A percentile compares a stretch with the other conserved stretches of the same genome.
phyloP scores from a whole-genome alignment of 2,888 invertebrate species.

The Leptodirus hochenwartii region DNA sequence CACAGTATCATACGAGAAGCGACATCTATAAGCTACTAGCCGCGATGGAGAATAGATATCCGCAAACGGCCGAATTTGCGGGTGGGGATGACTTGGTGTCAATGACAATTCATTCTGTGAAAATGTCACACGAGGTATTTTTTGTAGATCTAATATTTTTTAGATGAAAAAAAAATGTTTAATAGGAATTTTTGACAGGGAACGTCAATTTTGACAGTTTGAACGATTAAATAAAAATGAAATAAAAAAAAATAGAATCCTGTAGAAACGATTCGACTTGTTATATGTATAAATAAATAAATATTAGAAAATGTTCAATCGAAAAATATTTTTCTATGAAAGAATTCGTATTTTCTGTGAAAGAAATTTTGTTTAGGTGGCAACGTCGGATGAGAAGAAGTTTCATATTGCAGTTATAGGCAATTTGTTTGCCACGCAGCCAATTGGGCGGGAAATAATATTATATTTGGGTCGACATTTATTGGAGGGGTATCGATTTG shows the following conservation, averaged over 20 bases:
- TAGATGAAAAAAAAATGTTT: no score
- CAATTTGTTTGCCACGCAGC: slow-evolving; percentile 64
- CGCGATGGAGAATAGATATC: slow-evolving; percentile 48
- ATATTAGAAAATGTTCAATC: no score
- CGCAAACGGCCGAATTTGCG: slow-evolving; percentile 48
- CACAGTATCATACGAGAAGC: slow-evolving; percentile 42
- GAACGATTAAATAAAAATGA: no score
- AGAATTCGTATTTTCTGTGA: no score
- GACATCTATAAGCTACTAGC: slow-evolving; percentile 46
- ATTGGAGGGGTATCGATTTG: slow-evolving; percentile 46
- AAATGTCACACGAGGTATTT: slow-evolving; percentile 52
- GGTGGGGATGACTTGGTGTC: slow-evolving; percentile 49
- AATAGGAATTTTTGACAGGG: no score
- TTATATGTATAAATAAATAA: no score
- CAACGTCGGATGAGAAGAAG: slow-evolving; percentile 61
- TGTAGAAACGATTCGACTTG: no score
- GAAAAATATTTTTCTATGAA: no score
- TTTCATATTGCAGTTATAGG: slow-evolving; percentile 72
- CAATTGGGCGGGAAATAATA: slow-evolving; percentile 67
- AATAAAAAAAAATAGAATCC: no score
- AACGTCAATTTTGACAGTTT: no score
- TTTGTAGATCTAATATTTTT: no score
- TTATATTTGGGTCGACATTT: slow-evolving; percentile 71
- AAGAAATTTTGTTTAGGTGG: slow-evolving; percentile 33
- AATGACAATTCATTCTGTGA: slow-evolving; percentile 47